Evolutionary conservation across 2,797 vertebrate species (phyloP), one percentile per base, ranked within the genome.

Genomic region (Centroberyx gerrardi): DNA sequence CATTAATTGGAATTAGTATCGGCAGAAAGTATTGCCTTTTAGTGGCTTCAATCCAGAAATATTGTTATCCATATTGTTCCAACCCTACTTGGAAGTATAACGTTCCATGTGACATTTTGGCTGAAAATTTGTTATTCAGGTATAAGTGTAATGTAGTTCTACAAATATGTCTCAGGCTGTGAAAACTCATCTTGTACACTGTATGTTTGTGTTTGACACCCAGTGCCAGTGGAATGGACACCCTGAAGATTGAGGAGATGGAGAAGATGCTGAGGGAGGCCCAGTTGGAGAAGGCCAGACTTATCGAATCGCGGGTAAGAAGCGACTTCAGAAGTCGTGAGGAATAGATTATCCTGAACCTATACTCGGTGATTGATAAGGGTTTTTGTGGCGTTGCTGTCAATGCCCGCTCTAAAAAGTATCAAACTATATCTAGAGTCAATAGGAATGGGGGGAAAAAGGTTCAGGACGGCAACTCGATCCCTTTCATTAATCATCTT

Each of bases 241-340:
- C 80, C 0, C 90, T 96, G 62, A 98, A 96, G 94, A 96, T 99
- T 0, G 97, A 99, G 79, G 98, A 99, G 94, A 99, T 99, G 97
- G 98, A 99, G 92, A 97, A 97, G 89, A 96, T 98, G 97, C 92
- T 99, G 88, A 96, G 95, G 82, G 97, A 99, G 82, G 97, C 97
- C 0, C 97, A 97, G 0, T 92, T 96, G 0, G 97, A 99, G 91
- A 97, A 98, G 91, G 97, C 96, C 0, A 94, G 96, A 80, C 95
- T 99, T 68, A 95, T 98, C 18, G 97, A 99, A 74, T 98, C 96
- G 0, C 94, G 95, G 92, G 98, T 99, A 88, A 96, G 96, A 81
- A 31, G 5, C 1, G 0, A 5, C 54, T 52, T 61, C 48, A 51
- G 17, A 42, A 10, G 0, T 10, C 22, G 10, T n/a, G 40, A n/a